A percentile compares a stretch with the other conserved stretches of the same genome.
These are phyloP conservation scores for Prunella fulvescens DNA, from an alignment of 2,113 vertebrate genomes.

Conservation along the genomic window DNA sequence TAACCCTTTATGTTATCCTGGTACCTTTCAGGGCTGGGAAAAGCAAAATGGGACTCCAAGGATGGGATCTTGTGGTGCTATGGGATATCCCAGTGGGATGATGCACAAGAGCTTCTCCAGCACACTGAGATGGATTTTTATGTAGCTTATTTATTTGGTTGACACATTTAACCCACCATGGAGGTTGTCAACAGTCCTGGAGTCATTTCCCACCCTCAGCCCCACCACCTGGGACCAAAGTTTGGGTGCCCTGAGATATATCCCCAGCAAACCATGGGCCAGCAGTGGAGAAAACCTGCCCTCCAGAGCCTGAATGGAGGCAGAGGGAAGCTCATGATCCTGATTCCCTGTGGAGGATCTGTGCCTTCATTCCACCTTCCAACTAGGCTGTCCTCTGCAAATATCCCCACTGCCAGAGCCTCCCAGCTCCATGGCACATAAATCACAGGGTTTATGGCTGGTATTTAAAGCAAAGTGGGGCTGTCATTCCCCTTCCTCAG, in stretches of 20 bases:
- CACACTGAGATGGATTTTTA: not conserved
- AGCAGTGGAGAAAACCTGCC: not conserved
- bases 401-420: not conserved
- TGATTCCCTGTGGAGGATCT: not conserved
- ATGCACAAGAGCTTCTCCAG: not conserved
- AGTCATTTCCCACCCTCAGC: not conserved
- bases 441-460: accelerated
- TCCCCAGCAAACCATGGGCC: not conserved
- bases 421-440: accelerated
- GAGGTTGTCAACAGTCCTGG: not conserved
- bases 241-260: not conserved
- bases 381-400: not conserved
- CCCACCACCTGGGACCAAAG: not conserved
- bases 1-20: not conserved
- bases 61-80: accelerated
- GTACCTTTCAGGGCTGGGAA: not conserved
- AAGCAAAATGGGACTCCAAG: not conserved
- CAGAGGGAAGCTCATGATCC: not conserved
- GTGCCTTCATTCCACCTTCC: not conserved
- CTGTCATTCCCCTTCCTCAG: not conserved
- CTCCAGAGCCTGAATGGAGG: not conserved
- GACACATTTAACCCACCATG: not conserved
- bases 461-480: not conserved
- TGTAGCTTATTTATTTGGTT: not conserved
- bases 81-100: not conserved